phyloP scores from a whole-genome alignment of 1,140 invertebrate species.

The Pachypsylla venusta region DNA sequence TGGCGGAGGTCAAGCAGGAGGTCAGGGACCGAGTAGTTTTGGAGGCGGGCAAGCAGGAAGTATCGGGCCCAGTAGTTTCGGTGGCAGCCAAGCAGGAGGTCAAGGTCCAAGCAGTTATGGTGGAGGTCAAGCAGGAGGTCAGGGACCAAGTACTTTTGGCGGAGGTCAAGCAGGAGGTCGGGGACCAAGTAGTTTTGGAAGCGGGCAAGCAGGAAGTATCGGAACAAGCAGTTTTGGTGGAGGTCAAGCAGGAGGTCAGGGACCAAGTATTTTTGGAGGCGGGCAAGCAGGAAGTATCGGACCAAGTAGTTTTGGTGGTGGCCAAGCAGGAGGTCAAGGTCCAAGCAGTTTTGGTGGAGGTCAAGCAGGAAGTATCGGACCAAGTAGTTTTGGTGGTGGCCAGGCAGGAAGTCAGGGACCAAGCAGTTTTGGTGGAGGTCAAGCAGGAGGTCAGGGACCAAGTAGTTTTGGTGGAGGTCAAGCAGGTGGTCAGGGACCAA shows the following conservation, averaged over 20 bases:
- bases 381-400: conserved; percentile 22
- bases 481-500: conserved; percentile 17
- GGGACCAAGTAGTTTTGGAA: conserved; percentile 17
- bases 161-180: conserved; percentile 18
- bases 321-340: conserved; percentile 21
- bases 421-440: conserved; percentile 22
- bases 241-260: conserved; percentile 22
- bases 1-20: conserved; percentile 22
- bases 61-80: conserved; percentile 20
- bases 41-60: conserved; percentile 19
- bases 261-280: conserved; percentile 22
- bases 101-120: conserved; percentile 14
- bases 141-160: conserved; percentile 17
- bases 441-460: conserved; percentile 22
- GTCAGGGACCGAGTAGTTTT: conserved; percentile 23
- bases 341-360: conserved; percentile 23
- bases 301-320: conserved; percentile 24
- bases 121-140: conserved; percentile 17
- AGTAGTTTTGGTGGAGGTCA: conserved; percentile 10
- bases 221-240: conserved; percentile 20
- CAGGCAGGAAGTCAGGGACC: conserved; percentile 29
- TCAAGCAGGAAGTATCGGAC: conserved; percentile 20
- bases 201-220: conserved; percentile 17
- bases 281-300: conserved; percentile 22
- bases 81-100: conserved; percentile 1